These are phyloP conservation scores for Xenus cinereus DNA, from an alignment of 2,113 vertebrate genomes.

Conservation along the genomic window DNA sequence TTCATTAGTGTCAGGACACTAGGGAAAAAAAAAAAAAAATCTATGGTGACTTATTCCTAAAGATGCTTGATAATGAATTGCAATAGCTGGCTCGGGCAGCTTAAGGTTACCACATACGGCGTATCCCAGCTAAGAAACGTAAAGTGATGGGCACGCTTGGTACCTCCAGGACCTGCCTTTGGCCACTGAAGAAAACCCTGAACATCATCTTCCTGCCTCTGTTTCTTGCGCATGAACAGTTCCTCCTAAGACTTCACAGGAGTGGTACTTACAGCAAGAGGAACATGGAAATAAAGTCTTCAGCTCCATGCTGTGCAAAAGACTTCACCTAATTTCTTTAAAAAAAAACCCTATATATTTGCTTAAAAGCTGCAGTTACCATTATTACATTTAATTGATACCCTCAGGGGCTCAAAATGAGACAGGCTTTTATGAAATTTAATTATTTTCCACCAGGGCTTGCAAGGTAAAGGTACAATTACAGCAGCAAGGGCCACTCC, in stretches of 20 bases:
- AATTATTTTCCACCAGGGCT: not conserved
- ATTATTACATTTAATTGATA: not conserved
- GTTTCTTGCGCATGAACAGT: fast-evolving
- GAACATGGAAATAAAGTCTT: not conserved
- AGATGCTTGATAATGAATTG: not conserved
- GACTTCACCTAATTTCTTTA: not conserved
- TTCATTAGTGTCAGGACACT: not conserved
- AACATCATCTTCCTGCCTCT: not conserved
- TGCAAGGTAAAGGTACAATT: not conserved
- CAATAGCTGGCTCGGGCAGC: not conserved
- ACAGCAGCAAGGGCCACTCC: not conserved
- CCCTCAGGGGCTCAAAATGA: not conserved
- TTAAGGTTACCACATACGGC: fast-evolving
- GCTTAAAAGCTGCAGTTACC: not conserved
- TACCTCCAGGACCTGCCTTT: not conserved
- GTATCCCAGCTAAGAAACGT: not conserved
- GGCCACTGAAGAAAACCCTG: not conserved
- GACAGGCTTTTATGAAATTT: not conserved
- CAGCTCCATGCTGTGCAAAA: not conserved
- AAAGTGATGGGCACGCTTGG: not conserved
- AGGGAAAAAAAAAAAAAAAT: too few relatives aligned
- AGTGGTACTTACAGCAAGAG: fast-evolving
- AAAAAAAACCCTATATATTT: not conserved
- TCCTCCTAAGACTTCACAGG: not conserved
- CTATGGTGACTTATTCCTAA: not conserved